These are phyloP conservation scores for Psilopogon haemacephalus DNA, from an alignment of 2,113 vertebrate genomes.

Conservation along the genomic window DNA sequence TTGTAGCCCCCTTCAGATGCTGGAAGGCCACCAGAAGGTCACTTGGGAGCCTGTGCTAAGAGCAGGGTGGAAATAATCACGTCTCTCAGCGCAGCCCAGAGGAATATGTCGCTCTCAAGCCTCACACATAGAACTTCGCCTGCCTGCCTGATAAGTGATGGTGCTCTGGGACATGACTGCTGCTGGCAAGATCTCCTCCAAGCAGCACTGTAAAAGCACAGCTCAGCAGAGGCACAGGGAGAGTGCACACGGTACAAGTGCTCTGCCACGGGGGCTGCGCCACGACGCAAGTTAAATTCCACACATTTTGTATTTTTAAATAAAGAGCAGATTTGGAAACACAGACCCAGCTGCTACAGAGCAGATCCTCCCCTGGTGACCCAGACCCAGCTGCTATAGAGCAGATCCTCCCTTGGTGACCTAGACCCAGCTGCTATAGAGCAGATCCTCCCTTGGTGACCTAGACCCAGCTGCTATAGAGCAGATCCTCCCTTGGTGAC, in stretches of 20 bases:
- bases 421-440: accelerated
- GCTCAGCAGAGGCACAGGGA: neutral
- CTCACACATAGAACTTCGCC: neutral
- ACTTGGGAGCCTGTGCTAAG: too few species aligned
- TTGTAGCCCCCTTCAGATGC: too few species aligned
- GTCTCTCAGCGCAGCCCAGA: neutral
- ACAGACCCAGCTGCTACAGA: too few species aligned
- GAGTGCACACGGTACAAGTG: too few species aligned
- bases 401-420: accelerated
- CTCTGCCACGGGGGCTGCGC: neutral
- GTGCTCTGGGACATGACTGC: accelerated
- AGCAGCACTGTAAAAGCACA: neutral
- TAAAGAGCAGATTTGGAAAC: too few species aligned
- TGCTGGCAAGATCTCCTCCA: neutral
- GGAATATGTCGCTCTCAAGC: accelerated
- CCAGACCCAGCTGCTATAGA: accelerated
- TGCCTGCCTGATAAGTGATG: too few species aligned
- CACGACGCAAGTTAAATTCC: neutral
- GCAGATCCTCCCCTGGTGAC: accelerated
- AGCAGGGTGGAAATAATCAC: accelerated
- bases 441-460: accelerated
- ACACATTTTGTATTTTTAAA: neutral
- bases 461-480: accelerated
- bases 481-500: accelerated
- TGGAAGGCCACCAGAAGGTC: too few species aligned